Evolutionary conservation across 2,113 vertebrate genomes (phyloP).

Genomic region (Neolamprologus brichardi): DNA sequence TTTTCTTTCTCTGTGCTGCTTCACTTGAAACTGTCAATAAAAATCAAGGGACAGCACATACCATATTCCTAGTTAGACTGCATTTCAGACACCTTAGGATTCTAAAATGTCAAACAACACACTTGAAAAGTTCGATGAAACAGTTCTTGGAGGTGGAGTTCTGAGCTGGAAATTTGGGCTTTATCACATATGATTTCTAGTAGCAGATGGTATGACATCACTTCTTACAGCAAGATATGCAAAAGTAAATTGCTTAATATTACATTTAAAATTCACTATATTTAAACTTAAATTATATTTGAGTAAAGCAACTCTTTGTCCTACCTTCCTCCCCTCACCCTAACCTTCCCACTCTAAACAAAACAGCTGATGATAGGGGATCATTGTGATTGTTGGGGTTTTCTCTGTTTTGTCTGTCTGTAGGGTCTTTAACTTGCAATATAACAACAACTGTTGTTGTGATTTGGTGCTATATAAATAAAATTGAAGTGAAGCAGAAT

Average conservation of each 20-base stretch:
- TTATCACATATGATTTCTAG: background rate
- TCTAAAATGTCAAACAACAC: background rate
- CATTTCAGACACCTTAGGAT: background rate
- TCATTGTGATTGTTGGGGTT: background rate
- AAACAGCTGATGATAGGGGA: background rate
- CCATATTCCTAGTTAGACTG: background rate
- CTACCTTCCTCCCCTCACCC: accelerated
- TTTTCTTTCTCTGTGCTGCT: background rate
- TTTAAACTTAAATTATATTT: background rate
- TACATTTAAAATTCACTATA: accelerated
- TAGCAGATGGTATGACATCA: background rate
- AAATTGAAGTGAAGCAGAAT: background rate
- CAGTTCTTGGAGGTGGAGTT: background rate
- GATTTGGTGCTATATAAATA: background rate
- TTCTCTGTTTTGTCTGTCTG: background rate
- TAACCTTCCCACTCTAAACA: background rate
- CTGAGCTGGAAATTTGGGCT: background rate
- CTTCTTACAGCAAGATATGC: background rate
- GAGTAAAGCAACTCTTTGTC: accelerated
- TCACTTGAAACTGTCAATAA: background rate
- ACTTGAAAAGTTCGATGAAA: background rate
- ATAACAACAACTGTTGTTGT: background rate
- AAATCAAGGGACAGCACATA: background rate
- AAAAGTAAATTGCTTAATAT: background rate
- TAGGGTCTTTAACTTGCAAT: background rate